These are phyloP conservation scores for Anguilla marmorata DNA, from an alignment of 2,797 vertebrate species.

Conservation along the genomic window DNA sequence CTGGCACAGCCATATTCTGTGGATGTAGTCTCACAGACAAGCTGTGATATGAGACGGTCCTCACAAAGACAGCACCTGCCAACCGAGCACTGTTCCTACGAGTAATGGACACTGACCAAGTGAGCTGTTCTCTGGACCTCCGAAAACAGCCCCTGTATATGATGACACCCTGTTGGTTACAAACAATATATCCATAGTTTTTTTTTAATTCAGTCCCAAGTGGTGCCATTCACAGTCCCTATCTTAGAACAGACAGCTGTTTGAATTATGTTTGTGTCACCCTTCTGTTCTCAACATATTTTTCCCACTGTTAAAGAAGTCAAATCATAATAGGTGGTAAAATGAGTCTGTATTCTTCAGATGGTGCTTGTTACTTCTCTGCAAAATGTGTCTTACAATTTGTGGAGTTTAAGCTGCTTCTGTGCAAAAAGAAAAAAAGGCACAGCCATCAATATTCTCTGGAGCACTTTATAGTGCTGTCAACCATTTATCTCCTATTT, in stretches of 20 bases:
- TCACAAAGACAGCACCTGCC: slow-evolving; percentile 59
- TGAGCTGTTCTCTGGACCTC: no score
- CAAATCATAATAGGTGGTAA: neutral
- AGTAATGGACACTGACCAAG: neutral
- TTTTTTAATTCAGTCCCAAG: neutral
- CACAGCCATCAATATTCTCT: slow-evolving; percentile 24
- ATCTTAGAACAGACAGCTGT: neutral
- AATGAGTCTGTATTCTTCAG: neutral
- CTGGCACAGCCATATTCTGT: slow-evolving; percentile 16
- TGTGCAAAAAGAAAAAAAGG: slow-evolving; percentile 1
- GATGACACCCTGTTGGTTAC: neutral
- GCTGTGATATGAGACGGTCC: slow-evolving; percentile 68
- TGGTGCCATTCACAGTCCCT: neutral
- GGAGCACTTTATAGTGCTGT: slow-evolving; percentile 21
- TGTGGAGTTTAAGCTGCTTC: slow-evolving; percentile 22
- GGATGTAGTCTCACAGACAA: slow-evolving; percentile 60
- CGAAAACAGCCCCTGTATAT: neutral
- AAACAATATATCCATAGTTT: neutral
- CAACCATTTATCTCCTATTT: slow-evolving; percentile 51
- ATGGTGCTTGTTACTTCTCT: slow-evolving; percentile 13
- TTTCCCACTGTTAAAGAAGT: neutral
- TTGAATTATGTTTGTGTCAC: neutral
- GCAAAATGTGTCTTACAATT: slow-evolving; percentile 29
- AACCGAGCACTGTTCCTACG: slow-evolving; percentile 59
- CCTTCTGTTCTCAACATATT: neutral